These are phyloP conservation scores for Furnarius figulus DNA, from an alignment of 2,113 vertebrate genomes.

Conservation along the genomic window DNA sequence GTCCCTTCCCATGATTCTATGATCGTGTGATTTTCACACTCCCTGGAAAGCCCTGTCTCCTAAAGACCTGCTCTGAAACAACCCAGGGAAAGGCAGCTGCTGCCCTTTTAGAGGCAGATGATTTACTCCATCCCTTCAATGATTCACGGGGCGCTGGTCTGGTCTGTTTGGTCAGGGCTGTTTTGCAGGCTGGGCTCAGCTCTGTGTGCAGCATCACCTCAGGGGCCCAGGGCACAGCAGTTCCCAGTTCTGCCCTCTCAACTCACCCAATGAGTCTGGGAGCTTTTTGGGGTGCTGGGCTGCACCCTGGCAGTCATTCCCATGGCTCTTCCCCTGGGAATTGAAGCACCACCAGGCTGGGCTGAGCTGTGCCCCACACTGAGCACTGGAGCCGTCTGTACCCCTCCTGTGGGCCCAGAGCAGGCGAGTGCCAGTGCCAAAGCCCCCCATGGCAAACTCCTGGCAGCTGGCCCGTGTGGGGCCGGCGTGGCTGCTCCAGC, in stretches of 20 bases:
- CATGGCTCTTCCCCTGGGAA: not conserved
- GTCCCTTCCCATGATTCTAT: not conserved
- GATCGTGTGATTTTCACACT: fast-evolving
- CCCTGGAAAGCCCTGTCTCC: not conserved
- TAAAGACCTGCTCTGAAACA: not conserved
- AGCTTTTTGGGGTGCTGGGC: too few species aligned
- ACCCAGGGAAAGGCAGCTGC: not conserved
- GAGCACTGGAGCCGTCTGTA: not conserved
- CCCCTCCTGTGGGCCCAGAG: not conserved
- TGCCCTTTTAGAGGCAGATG: not conserved
- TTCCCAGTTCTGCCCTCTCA: not conserved
- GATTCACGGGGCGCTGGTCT: not conserved
- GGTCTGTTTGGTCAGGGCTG: not conserved
- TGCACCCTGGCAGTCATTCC: not conserved
- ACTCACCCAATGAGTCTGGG: not conserved
- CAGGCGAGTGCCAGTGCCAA: not conserved
- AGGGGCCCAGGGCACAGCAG: fast-evolving
- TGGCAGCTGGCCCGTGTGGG: not conserved
- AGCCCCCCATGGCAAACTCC: fast-evolving
- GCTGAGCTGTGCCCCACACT: not conserved
- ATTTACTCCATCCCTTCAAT: not conserved
- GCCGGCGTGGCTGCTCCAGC: not conserved
- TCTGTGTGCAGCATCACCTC: not conserved
- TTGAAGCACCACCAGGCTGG: not conserved
- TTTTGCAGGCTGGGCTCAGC: not conserved